Base-by-base conservation (phyloP, 1,140 invertebrate genomes). In the Atopsyche davidsoni region DNA sequence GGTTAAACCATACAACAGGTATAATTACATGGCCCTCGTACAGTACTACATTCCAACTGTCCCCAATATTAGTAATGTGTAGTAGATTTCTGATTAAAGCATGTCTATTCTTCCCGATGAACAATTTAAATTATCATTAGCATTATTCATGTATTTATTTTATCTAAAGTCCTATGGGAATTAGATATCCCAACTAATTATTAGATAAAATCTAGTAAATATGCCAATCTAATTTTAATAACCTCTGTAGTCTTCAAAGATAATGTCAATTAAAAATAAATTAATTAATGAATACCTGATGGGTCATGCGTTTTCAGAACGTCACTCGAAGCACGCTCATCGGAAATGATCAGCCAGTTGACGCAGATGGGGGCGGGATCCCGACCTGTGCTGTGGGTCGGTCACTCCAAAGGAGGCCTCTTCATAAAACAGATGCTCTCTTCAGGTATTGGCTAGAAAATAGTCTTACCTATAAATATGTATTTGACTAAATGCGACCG, bases 341-440 rank as follows among this genome's bases (percentile, higher is more conserved):
- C 77, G 13, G 81, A 85, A 64, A 85, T 85, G 82, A 78, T 78
- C 42, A 65, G 73, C 4, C 72, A 81, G 46, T 64, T 85, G 3
- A 53, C 76, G 9, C 66, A 70, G 16, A 54, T 81, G 21, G 76
- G 75, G 0, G 80, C 83, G 3, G 83, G 83, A 0, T 61, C 67
- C 24, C 69, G 73, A 24, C 82, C 82, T 2, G 81, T 85, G 32
- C 67, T 84, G 6, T 85, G 82, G 79, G 82, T 84, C 4, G 82
- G 80, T 11, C 82, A 85, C 60, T 84, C 81, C 0, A 85, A 85
- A 60, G 83, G 83, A 0, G 83, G 83, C 0, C 62, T 85, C 0
- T 85, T 81, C 48, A 79, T 85, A n/a, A 85, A 85, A 57, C 80
- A 85, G 60, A 80, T 85, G 71, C 72, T 81, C 70, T 76, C 75